A percentile compares a stretch with the other conserved stretches of the same genome.
Conservation (phyloP, 2,797 vertebrate genomes). For the Helicolenus hilgendorfi region DNA sequence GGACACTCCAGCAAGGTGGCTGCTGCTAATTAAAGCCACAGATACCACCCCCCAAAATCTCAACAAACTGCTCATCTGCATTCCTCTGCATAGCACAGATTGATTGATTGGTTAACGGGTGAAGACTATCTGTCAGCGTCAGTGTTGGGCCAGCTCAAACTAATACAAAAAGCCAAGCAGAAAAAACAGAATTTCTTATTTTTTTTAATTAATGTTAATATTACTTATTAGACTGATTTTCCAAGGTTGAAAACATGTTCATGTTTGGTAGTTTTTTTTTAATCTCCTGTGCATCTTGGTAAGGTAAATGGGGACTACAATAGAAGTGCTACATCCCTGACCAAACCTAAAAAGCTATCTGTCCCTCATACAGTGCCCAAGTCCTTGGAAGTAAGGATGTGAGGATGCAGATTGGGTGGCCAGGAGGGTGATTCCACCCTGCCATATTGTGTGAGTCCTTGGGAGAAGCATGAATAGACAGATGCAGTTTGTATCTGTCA, state of each 20-base stretch:
- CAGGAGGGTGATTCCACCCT: slow-evolving; percentile 73
- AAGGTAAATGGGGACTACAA: not conserved
- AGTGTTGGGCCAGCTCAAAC: not conserved
- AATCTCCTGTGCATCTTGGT: not conserved
- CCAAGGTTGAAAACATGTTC: not conserved
- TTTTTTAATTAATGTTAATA: not conserved
- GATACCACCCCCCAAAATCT: not conserved
- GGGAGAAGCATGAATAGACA: slow-evolving; percentile 86
- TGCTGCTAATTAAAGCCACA: not conserved
- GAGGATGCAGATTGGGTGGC: slow-evolving; percentile 77
- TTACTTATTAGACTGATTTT: not conserved
- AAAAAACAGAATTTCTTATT: not conserved
- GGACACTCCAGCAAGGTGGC: not conserved
- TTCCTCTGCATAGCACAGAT: not conserved
- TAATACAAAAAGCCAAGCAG: not conserved
- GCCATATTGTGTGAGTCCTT: slow-evolving; percentile 89
- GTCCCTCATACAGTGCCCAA: slow-evolving; percentile 18
- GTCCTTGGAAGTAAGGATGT: slow-evolving; percentile 73
- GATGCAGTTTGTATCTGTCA: slow-evolving; percentile 90
- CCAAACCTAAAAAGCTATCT: slow-evolving; percentile 21
- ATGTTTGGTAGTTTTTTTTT: not conserved
- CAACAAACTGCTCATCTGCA: not conserved
- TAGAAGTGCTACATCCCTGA: not conserved
- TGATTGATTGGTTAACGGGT: not conserved
- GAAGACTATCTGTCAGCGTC: not conserved